Percentiles rank a stretch among this genome's conserved stretches.
Conservation (phyloP, 2,888 invertebrate species). For the Philereme vetulata region DNA sequence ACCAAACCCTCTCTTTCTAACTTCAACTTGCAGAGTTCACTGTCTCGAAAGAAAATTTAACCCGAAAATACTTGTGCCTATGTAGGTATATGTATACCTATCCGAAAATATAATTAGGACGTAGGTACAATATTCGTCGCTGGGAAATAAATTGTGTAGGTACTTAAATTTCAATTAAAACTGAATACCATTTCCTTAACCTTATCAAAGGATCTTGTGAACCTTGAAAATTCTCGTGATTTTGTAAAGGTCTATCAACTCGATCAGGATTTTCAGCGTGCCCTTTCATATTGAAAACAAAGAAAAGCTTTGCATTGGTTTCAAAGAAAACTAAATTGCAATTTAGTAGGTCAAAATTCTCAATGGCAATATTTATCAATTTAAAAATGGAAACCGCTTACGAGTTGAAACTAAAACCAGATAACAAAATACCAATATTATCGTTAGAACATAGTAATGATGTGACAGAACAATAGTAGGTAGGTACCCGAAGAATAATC, state of each 20-base stretch:
- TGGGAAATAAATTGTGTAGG: too few species aligned
- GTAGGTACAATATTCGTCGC: too few species aligned
- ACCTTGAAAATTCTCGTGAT: conserved; percentile 14
- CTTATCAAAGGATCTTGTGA: conserved; percentile 6
- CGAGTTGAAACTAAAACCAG: too few species aligned
- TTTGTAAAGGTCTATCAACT: background rate
- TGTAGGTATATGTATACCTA: too few species aligned
- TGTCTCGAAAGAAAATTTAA: conserved; percentile 18
- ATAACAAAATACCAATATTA: too few species aligned
- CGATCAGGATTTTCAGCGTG: conserved; percentile 1
- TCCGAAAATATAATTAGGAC: too few species aligned
- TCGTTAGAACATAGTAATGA: background rate
- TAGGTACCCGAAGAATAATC: background rate
- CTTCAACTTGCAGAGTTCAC: conserved; percentile 24
- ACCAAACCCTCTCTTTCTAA: conserved; percentile 34
- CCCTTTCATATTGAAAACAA: too few species aligned
- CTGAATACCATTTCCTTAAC: conserved; percentile 7
- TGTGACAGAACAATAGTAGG: conserved; percentile 11
- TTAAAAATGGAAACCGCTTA: too few species aligned
- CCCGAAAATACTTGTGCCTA: too few species aligned
- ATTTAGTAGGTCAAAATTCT: too few species aligned
- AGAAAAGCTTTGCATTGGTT: too few species aligned
- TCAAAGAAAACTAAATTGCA: too few species aligned
- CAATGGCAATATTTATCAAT: background rate
- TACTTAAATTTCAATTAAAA: conserved; percentile 1